phyloP scores from a whole-genome alignment of 2,888 invertebrate genomes.

The Eurytoma californica region DNA sequence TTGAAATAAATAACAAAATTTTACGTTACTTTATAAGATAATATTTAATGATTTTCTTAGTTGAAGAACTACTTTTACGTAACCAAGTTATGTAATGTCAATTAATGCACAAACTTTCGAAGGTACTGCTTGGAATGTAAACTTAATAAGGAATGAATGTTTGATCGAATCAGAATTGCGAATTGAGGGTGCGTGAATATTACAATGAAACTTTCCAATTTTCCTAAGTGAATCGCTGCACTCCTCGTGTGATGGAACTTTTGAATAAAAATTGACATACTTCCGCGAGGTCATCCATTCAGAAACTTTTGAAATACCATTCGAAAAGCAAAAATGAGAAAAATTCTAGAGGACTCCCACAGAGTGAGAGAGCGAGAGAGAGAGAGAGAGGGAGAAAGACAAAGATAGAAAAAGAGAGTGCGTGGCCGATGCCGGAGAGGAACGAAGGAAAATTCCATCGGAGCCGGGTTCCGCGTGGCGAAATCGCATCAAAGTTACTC shows the following conservation, averaged over 20 bases:
- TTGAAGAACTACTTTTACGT: too few relatives aligned
- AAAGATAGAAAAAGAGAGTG: background rate
- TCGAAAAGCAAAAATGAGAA: constrained; percentile 19
- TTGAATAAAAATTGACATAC: constrained; percentile 18
- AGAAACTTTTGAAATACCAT: constrained; percentile 9
- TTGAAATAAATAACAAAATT: too few relatives aligned
- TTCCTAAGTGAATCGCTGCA: background rate
- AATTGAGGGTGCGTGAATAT: constrained; percentile 3
- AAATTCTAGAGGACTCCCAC: background rate
- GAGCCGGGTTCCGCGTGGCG: background rate
- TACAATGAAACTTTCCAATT: constrained; percentile 24
- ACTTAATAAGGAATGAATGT: too few relatives aligned
- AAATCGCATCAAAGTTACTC: constrained; percentile 49
- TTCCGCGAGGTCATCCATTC: constrained; percentile 27
- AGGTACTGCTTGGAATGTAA: too few relatives aligned
- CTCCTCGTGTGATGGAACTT: background rate
- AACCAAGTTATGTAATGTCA: too few relatives aligned
- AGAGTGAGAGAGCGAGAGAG: background rate
- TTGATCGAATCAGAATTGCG: background rate
- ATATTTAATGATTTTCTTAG: too few relatives aligned
- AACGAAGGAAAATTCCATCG: background rate
- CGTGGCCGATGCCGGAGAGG: background rate
- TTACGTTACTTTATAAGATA: too few relatives aligned
- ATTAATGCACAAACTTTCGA: too few relatives aligned
- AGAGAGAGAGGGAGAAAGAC: background rate